These are phyloP conservation scores for Rousettus leschenaultii DNA, from an alignment of 2,113 vertebrate species.

Conservation along the genomic window DNA sequence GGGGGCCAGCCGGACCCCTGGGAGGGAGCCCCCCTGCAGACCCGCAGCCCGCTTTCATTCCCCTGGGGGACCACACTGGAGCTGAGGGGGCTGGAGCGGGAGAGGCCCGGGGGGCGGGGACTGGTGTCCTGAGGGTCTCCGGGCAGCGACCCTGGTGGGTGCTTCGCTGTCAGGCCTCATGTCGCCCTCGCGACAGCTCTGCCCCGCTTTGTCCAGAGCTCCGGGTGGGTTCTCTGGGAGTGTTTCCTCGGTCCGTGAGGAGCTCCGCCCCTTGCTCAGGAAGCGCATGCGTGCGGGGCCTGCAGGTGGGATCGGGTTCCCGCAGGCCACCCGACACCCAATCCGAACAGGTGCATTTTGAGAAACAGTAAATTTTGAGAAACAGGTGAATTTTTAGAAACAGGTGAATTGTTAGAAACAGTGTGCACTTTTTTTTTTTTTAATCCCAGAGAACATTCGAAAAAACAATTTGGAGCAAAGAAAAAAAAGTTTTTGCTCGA, in stretches of 20 bases:
- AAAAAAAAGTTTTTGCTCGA: not conserved
- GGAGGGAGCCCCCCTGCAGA: not conserved
- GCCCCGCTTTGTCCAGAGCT: too few species aligned
- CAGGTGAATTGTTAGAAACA: not conserved
- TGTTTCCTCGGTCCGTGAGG: too few species aligned
- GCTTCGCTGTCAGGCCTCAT: not conserved
- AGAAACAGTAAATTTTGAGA: too few species aligned
- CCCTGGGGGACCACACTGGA: not conserved
- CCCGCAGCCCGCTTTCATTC: fast-evolving
- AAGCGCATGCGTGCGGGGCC: not conserved
- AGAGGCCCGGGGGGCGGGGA: fast-evolving
- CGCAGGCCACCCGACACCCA: not conserved
- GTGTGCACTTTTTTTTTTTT: not conserved
- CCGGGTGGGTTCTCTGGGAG: too few species aligned
- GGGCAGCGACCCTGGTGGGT: fast-evolving
- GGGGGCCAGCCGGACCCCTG: not conserved
- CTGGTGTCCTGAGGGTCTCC: not conserved
- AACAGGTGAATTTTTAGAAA: too few species aligned
- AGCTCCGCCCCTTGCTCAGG: not conserved
- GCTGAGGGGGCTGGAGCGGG: not conserved
- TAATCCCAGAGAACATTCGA: not conserved
- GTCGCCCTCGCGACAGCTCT: fast-evolving
- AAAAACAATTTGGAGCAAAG: not conserved
- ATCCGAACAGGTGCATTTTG: not conserved
- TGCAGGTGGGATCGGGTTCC: not conserved